Evolutionary conservation across 2,113 vertebrate genomes (phyloP), one percentile per base, ranked within the genome.

Genomic region (Dicrurus megarhynchus): DNA sequence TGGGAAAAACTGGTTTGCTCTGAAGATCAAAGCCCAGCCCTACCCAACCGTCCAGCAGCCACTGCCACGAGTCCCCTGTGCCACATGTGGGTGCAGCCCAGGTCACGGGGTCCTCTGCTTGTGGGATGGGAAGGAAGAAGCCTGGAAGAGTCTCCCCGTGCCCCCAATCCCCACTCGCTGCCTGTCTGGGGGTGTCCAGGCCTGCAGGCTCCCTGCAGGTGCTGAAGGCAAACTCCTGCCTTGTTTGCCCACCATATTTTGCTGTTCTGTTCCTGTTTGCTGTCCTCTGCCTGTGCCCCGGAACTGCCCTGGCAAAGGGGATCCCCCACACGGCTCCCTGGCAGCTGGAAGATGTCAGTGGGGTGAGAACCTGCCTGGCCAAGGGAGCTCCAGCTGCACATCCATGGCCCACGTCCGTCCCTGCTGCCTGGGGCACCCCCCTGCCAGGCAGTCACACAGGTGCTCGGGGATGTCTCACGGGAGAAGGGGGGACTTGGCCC

Each of bases 11-110:
- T 67, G 41, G 59, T 88, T 68, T 70, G 42, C 90, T 92, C 63
- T 30, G 46, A 94, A 92, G 96, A 95, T 77, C 93, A 94, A 95
- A 94, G 61, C 59, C 59, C 73, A 87, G 78, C 76, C 92, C 81
- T 77, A 46, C 75, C 56, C 84, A 84, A 64, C 73, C 6, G 0
- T 41, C 82, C 88, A 93, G 73, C 76, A 84, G 69, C 52, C 92
- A 84, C 83, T 84, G 80, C 91, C 83, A 81, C 0, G 2, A 22
- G 37, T 33, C 78, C 39, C 6, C 64, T 9, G 15, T 50, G 13
- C 87, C 73, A 16, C 1, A 1, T 33, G 33, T 16, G 37, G 81
- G 35, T 44, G 52, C 52, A 53, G 11, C 37, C 73, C 65, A 49
- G 50, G 10, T 79, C 11, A 1, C 33, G 2, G 47, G 49, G 41